Percentiles rank a stretch among this genome's conserved stretches.
phyloP scores from a whole-genome alignment of 2,797 vertebrate genomes.

The Macropus fuliginosus region DNA sequence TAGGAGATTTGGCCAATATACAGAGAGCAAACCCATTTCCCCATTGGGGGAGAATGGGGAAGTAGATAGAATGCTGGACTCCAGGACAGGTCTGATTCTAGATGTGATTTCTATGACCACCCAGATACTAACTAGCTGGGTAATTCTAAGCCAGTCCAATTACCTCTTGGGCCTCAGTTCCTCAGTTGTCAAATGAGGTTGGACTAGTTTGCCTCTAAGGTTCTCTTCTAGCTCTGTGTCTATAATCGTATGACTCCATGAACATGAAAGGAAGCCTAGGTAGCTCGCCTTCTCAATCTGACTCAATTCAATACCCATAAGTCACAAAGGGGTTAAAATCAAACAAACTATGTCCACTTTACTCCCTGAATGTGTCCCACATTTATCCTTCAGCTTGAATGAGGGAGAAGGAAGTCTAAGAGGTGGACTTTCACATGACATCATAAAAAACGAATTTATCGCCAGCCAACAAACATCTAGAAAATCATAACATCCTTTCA shows the following conservation, averaged over 20 bases:
- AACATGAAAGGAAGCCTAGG: not conserved
- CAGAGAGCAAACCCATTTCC: not conserved
- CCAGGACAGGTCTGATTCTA: not conserved
- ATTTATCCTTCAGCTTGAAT: constrained; percentile 83
- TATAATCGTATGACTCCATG: not conserved
- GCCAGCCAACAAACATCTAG: constrained; percentile 92
- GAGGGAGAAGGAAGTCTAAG: constrained; percentile 89
- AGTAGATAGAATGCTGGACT: not conserved
- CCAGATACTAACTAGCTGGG: not conserved
- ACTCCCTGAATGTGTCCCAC: constrained; percentile 77
- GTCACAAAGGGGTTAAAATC: constrained; percentile 80
- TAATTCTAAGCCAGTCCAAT: not conserved
- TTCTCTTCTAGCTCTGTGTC: not conserved
- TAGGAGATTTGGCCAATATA: not conserved
- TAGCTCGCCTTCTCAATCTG: not conserved
- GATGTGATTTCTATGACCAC: not conserved
- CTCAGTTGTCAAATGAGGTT: not conserved
- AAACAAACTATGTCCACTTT: constrained; percentile 73
- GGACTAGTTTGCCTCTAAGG: not conserved
- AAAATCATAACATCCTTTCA: constrained; percentile 99
- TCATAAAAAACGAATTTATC: constrained; percentile 98
- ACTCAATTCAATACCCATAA: constrained; percentile 16
- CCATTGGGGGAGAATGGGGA: not conserved
- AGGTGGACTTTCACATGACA: constrained; percentile 94
- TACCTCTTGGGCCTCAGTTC: not conserved